Evolutionary conservation across 2,113 vertebrate genomes (phyloP), one percentile per base, ranked within the genome.

Genomic region (Piaya cayana): DNA sequence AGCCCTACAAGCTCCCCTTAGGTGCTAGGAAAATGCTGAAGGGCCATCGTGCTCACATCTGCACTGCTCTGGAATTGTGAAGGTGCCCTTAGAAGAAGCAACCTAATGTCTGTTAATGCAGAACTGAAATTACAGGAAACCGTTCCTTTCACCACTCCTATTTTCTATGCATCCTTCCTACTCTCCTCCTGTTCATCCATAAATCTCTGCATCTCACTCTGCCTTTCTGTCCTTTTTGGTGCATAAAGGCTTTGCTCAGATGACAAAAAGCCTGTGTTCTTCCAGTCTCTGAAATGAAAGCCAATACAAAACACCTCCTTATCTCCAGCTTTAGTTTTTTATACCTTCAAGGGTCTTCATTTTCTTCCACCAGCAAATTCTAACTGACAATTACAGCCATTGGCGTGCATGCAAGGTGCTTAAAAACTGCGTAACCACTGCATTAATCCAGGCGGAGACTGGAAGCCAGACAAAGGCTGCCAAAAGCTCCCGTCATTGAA

Each of bases 261-360:
- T 83, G 53, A 62, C 87, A 94, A 90, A n/a, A 90, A 88, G 12
- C 15, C 25, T 23, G 11, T 50, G 69, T 93, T 96, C 20, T 84
- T 96, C 86, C 69, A 71, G 63, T 76, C 69, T 60, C 59, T 68
- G 53, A 52, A 96, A 96, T 90, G 88, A 85, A 96, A 93, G 95
- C 90, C 94, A 81, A 16, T 62, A 89, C 56, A 75, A 93, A 97
- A 60, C 84, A 91, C 55, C 59, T 87, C 88, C 94, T 93, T 92
- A 75, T 80, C 63, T 21, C 77, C 49, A 34, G 65, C 34, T 89
- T 67, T 7, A 5, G 15, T 25, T 39, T 86, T 87, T 92, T 63
- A 78, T 58, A 64, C 49, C 47, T 96, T 81, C 82, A 70, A 83
- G 49, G 19, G 62, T 90, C 74, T 96, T 93, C 90, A 79, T 88